phyloP scores from a whole-genome alignment of 2,888 invertebrate genomes.

The Eurois occulta region DNA sequence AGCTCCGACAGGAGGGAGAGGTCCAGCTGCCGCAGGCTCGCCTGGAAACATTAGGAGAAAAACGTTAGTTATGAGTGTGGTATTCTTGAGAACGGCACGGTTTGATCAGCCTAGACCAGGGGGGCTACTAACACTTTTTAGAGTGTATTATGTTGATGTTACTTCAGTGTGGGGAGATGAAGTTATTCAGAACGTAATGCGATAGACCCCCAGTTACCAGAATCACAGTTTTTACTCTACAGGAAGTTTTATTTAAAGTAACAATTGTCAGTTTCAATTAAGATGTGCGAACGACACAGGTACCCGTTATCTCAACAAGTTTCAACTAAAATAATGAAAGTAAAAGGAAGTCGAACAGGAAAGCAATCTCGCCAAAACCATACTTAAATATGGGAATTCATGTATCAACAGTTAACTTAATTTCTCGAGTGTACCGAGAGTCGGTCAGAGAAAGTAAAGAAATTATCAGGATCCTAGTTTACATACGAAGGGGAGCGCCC shows the following conservation, averaged over 20 bases:
- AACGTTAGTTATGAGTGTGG: conserved; percentile 29
- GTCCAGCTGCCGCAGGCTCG: conserved; percentile 96
- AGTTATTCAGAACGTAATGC: not conserved
- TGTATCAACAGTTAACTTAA: conserved; percentile 55
- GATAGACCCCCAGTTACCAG: not conserved
- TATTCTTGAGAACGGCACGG: not conserved
- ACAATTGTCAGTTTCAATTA: not conserved
- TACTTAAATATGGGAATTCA: conserved; percentile 52
- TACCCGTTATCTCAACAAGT: conserved; percentile 3
- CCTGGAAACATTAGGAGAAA: conserved; percentile 90
- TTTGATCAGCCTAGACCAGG: not conserved
- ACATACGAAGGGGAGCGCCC: conserved; percentile 42
- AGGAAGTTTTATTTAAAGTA: not conserved
- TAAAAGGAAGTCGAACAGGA: conserved; percentile 48
- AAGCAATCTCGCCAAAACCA: conserved; percentile 44
- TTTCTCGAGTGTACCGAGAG: conserved; percentile 54
- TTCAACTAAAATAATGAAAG: conserved; percentile 22
- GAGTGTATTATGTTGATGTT: not conserved
- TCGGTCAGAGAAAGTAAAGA: conserved; percentile 69
- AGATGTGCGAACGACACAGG: not conserved
- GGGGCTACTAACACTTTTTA: not conserved
- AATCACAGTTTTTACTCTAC: not conserved
- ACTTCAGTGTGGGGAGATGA: not conserved
- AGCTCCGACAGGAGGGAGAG: conserved; percentile 96
- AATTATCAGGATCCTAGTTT: conserved; percentile 68